These are phyloP conservation scores for Psylliodes chrysocephalus DNA, from an alignment of 2,888 invertebrate species.

Conservation along the genomic window DNA sequence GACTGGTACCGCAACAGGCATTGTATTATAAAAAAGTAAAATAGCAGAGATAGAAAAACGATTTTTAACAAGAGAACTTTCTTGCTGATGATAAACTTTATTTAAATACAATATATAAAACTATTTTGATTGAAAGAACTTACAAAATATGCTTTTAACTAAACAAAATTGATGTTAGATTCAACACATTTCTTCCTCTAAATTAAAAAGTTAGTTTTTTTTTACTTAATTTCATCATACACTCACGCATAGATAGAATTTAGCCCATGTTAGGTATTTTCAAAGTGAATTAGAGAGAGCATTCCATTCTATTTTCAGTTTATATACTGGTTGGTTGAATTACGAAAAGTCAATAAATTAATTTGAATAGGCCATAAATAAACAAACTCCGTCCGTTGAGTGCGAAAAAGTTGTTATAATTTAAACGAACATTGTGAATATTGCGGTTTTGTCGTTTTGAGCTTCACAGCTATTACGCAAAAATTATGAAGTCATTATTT, in stretches of 20 bases:
- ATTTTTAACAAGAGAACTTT: too few species aligned
- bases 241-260: slow-evolving; percentile 1
- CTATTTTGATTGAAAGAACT: too few species aligned
- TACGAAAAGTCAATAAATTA: slow-evolving; percentile 35
- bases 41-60: too few species aligned
- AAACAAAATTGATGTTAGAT: too few species aligned
- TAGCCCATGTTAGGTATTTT: slow-evolving; percentile 16
- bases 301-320: slow-evolving; percentile 30
- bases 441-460: slow-evolving; percentile 12
- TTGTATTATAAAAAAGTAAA: too few species aligned
- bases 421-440: slow-evolving; percentile 33
- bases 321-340: slow-evolving; percentile 31
- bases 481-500: slow-evolving; percentile 5
- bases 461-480: slow-evolving; percentile 5
- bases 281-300: slow-evolving; percentile 34
- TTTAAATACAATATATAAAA: too few species aligned
- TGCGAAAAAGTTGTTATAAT: slow-evolving; percentile 38
- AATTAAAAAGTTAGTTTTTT: too few species aligned
- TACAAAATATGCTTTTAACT: too few species aligned
- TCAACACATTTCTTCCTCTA: too few species aligned
- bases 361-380: slow-evolving; percentile 37
- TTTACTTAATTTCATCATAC: too few species aligned
- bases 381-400: slow-evolving; percentile 28
- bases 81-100: too few species aligned
- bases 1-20: too few species aligned